These are phyloP conservation scores for Rhopalosiphum nymphaeae DNA, from an alignment of 2,888 invertebrate genomes.

Conservation along the genomic window DNA sequence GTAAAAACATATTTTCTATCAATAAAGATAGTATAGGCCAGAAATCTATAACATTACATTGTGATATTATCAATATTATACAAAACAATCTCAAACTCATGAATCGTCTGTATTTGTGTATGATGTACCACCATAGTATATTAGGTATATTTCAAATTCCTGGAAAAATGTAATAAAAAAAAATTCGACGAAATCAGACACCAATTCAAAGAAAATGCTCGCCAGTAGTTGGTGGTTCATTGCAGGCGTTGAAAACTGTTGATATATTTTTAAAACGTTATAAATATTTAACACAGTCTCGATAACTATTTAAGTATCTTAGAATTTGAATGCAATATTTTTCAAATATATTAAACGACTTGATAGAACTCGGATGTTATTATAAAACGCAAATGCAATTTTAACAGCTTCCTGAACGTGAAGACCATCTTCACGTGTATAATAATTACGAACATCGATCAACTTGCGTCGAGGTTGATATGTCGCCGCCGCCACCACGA, in stretches of 20 bases:
- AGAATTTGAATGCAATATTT: background rate
- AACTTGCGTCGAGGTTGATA: background rate
- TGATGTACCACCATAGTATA: background rate
- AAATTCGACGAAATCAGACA: background rate
- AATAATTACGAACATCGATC: background rate
- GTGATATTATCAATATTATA: background rate
- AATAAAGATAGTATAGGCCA: background rate
- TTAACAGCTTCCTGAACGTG: background rate
- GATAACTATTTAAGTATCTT: background rate
- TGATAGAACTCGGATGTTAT: background rate
- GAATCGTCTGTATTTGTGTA: background rate
- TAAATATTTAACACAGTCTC: background rate
- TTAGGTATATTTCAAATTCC: background rate
- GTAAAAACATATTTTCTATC: background rate
- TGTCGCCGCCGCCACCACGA: background rate
- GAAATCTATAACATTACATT: too few relatives aligned
- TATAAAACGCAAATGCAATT: background rate
- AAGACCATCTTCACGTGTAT: background rate
- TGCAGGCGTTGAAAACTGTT: background rate
- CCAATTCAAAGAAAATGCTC: background rate
- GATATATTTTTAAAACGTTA: background rate
- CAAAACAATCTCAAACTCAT: background rate
- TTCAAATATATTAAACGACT: background rate
- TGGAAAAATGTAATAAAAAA: background rate
- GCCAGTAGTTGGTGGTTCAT: background rate